Evolutionary conservation across 2,888 invertebrate species (phyloP).

Genomic region (Xestoiulus laeticollis): DNA sequence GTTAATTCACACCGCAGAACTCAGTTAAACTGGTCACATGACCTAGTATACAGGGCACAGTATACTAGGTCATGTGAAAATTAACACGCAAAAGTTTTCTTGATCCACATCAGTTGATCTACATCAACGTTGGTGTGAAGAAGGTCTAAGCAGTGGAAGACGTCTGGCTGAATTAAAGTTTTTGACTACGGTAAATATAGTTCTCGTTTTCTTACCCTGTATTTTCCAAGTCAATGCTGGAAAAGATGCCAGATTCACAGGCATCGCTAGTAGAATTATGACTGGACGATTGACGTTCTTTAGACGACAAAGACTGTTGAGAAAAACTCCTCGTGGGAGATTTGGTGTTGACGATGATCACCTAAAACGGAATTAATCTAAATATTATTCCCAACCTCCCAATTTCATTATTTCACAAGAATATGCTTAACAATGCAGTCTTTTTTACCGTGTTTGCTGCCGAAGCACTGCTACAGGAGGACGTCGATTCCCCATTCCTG

Average conservation of each 20-base stretch:
- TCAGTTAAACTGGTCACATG: too few species aligned
- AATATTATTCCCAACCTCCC: too few species aligned
- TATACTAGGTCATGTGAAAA: too few species aligned
- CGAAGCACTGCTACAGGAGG: constrained; percentile 12
- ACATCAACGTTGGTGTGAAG: too few species aligned
- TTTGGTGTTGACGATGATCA: neutral
- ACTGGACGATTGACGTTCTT: constrained; percentile 44
- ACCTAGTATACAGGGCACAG: too few species aligned
- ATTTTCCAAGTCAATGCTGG: constrained; percentile 53
- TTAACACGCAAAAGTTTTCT: too few species aligned
- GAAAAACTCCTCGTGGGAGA: constrained; percentile 39
- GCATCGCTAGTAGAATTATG: constrained; percentile 13
- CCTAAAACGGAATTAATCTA: neutral
- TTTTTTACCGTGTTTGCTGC: constrained; percentile 27
- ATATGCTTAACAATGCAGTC: neutral
- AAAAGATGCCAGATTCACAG: constrained; percentile 54
- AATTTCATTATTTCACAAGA: too few species aligned
- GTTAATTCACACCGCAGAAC: too few species aligned
- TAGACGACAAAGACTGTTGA: constrained; percentile 6
- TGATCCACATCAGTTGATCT: too few species aligned
- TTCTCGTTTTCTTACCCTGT: constrained; percentile 50
- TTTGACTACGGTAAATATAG: neutral
- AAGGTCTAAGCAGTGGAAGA: too few species aligned
- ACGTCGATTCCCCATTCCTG: constrained; percentile 66
- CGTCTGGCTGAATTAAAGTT: neutral